Base-by-base conservation (phyloP, 2,797 vertebrate genomes). In the Podarcis lilfordi region DNA sequence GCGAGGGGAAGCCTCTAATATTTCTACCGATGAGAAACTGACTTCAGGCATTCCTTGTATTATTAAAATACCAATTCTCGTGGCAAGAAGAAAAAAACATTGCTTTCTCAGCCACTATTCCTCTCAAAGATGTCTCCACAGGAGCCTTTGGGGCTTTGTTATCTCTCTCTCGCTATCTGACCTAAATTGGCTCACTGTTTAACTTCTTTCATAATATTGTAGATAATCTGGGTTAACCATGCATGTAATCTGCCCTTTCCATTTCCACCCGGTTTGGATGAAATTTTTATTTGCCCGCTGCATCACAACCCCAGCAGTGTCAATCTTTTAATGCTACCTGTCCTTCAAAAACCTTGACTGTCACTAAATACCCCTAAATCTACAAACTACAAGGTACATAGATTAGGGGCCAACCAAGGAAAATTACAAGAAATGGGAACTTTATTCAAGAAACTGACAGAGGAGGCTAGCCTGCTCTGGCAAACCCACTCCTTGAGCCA, bases 171-270 rank as follows among this genome's bases (percentile, higher is more conserved):
- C 21, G 37, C 77, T 85, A 3, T 25, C 37, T 89, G 27, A 8
- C 72, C 3, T 82, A 92, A 32, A 32, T 43, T 90, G 80, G 89
- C 87, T 91, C 86, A 87, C 37, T 59, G 45, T n/a, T 94, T 77
- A 17, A 74, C 23, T 78, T 59, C 37, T 87, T 32, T 23, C 71
- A 66, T 9, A 66, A 77, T 45, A 77, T 9, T n/a, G 17, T 45
- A n/a, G 74, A n/a, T 77, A 29, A 85, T 85, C 19, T 77, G 61
- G 9, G 9, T 85, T 77, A 25, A 64, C 83, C 35, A 64, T 25
- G 29, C 83, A 61, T 7, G 11, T 85, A 29, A 55, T 25, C 69
- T 66, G 82, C 21, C 13, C 69, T 13, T 0, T 25, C 37, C 75
- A 50, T 91, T 87, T 79, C 40, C 5, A 0, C 86, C 84, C 76